These are phyloP conservation scores for Nomada ferruginata DNA, from an alignment of 2,888 invertebrate genomes.

Conservation along the genomic window DNA sequence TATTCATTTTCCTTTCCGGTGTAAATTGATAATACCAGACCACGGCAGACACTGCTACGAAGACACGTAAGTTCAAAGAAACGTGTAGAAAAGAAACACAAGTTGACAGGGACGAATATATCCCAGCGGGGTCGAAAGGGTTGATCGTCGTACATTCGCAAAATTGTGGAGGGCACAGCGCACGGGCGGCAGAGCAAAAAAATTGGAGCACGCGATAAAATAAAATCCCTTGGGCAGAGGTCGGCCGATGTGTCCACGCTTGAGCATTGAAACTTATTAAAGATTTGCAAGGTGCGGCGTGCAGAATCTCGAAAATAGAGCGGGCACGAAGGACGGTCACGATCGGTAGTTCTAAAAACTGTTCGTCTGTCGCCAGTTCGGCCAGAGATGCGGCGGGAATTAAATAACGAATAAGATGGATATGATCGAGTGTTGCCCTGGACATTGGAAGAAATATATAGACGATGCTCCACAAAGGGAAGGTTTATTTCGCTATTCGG, in stretches of 20 bases:
- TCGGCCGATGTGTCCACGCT: neutral
- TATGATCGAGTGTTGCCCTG: slow-evolving; percentile 13
- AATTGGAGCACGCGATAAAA: slow-evolving; percentile 13
- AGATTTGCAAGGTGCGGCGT: slow-evolving; percentile 23
- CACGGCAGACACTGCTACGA: no score
- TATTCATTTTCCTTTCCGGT: no score
- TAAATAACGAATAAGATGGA: slow-evolving; percentile 57
- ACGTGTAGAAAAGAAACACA: no score
- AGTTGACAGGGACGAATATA: no score
- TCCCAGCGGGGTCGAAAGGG: no score
- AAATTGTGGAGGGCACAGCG: neutral
- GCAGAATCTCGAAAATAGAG: slow-evolving; percentile 30
- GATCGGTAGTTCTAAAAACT: slow-evolving; percentile 33
- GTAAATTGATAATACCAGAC: no score
- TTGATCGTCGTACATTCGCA: neutral
- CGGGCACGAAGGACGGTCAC: slow-evolving; percentile 1
- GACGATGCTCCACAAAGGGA: slow-evolving; percentile 42
- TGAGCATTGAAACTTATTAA: slow-evolving; percentile 26
- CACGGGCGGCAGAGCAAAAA: neutral
- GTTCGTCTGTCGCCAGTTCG: slow-evolving; percentile 8
- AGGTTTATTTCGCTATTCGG: slow-evolving; percentile 70
- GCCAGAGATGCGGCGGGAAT: slow-evolving; percentile 29
- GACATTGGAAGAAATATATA: slow-evolving; percentile 28
- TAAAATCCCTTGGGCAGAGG: neutral
- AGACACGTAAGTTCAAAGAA: no score